Evolutionary conservation across 92 coral and sea anemone genomes (phyloP), one percentile per base, ranked within the genome.

Genomic region (Phenganax subtilis): DNA sequence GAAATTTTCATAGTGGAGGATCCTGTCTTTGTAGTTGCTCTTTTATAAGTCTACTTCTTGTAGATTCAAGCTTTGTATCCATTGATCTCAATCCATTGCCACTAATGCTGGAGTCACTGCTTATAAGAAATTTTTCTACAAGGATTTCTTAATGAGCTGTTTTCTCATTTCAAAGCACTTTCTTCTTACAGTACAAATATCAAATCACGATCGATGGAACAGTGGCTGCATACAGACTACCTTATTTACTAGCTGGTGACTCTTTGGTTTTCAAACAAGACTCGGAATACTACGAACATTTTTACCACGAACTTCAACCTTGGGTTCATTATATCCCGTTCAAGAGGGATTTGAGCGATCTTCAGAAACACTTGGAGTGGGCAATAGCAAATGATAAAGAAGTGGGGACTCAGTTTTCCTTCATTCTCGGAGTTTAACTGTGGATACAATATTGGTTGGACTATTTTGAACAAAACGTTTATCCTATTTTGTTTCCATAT

Each of bases 251-350:
- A 55, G 97, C 92, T 66, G 98, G 98, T 10, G 96, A 92, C 86
- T 80, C 97, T 1, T 75, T 94, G 64, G 98, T 94, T 6, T 88
- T 94, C 0, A 94, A 92, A 66, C 97, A 92, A 44, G 91, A 94
- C 75, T 92, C 97, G 28, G 85, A 87, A 12, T 94, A 94, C 75
- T 94, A 94, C 81, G 98, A 94, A 65, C 97, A 94, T 77, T 94
- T 94, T 81, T 94, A 94, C 82, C 88, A 87, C 47, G 97, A 90
- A 16, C 97, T 94, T 53, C 75, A 87, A 63, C 97, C 94, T 15
- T 94, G 98, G 98, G 81, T 73, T 4, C 98, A 94, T 86, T 94
- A 94, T 88, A 87, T 94, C n/a, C 98, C 98, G 57, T 94, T 94
- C 85, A 94, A 90, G 55, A 88, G 92, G 63, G 97, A 94, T 71